Evolutionary conservation across 2,888 invertebrate genomes (phyloP).

Genomic region (Marasmarcha lunaedactyla): DNA sequence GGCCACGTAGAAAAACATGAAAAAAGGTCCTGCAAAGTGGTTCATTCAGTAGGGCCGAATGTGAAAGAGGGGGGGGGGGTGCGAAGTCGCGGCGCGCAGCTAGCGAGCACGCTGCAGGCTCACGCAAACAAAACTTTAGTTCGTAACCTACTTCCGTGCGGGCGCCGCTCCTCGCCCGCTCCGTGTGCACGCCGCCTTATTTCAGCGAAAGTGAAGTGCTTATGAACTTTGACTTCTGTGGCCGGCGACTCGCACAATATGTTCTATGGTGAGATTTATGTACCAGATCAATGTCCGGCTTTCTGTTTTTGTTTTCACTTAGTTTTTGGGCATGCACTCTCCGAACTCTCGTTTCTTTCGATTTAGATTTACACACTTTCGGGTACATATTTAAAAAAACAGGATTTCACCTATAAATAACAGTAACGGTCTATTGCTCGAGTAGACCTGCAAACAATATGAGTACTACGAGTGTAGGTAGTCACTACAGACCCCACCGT

Average conservation of each 20-base stretch:
- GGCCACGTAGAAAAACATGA: constrained; percentile 1
- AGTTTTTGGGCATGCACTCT: constrained; percentile 48
- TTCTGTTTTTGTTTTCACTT: constrained; percentile 33
- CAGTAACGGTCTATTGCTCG: no score
- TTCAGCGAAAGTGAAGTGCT: neutral
- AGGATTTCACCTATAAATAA: no score
- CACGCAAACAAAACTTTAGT: constrained; percentile 71
- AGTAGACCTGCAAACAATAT: no score
- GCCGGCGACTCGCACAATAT: constrained; percentile 37
- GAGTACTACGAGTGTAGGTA: no score
- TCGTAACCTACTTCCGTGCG: constrained; percentile 70
- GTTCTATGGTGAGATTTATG: constrained; percentile 66
- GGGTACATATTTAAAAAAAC: no score
- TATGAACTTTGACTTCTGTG: constrained; percentile 10
- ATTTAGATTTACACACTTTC: no score
- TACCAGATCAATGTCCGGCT: constrained; percentile 39
- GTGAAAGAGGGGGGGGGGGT: constrained; percentile 44
- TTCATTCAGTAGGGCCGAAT: constrained; percentile 28
- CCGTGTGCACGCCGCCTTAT: constrained; percentile 26
- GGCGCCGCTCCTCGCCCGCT: constrained; percentile 52
- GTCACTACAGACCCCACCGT: no score
- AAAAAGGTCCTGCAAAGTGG: neutral
- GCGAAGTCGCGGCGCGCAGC: constrained; percentile 31
- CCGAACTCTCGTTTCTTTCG: constrained; percentile 23
- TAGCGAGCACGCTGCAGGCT: constrained; percentile 59